Evolutionary conservation across 2,797 vertebrate species (phyloP), one percentile per base, ranked within the genome.

Genomic region (Acanthurus tractus): DNA sequence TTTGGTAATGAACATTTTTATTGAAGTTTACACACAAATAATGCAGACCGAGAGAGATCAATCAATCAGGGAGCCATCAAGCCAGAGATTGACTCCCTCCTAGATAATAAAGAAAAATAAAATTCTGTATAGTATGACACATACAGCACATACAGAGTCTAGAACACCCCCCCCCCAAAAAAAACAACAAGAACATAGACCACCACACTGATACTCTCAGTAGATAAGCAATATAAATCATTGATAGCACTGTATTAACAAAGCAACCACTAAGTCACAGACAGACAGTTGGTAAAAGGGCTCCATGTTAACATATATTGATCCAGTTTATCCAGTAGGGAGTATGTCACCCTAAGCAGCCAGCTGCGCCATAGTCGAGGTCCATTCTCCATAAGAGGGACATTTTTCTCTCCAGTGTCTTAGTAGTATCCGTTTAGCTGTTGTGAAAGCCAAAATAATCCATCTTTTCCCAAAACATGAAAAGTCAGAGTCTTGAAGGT

Each of bases 1-100:
- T 50, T n/a, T 50, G 20, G n/a, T 50, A 50, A 50, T 50, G 48
- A 50, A 50, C n/a, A 14, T 18, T 50, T 50, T 50, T n/a, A n/a
- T 50, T n/a, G n/a, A 50, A 20, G 8, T 50, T 50, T 8, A 49
- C 48, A 49, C 8, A 22, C 4, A 50, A 8, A 50, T 20, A 50
- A 50, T n/a, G 11, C n/a, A 50, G 48, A 50, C 48, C 18, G 45
- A n/a, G 48, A 50, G 48, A 50, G 48, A 50, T 50, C 9, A 4
- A 50, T 22, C n/a, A 50, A 20, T 50, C 48, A 22, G 48, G n/a
- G 48, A 11, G 48, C n/a, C n/a, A 20, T 50, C n/a, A 22, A 8
- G 48, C 48, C 48, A 50, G 48, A 50, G n/a, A 50, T 22, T 50
- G 9, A 50, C 48, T 50, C 48, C 48, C n/a, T 50, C 13, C 13